These are phyloP conservation scores for Maccullochella peelii DNA, from an alignment of 2,113 vertebrate species.

Conservation along the genomic window DNA sequence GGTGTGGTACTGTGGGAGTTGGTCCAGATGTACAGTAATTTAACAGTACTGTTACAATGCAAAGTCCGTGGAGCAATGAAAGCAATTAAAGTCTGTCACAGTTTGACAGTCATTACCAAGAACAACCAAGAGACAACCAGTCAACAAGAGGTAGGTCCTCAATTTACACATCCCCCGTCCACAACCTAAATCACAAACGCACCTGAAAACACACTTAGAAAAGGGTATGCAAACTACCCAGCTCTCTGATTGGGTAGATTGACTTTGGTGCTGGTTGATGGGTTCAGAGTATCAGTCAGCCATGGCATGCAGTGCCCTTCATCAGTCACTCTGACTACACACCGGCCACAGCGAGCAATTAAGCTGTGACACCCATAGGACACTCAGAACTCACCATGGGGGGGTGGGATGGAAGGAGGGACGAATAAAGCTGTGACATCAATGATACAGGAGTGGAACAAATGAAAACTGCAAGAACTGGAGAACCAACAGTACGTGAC, in stretches of 20 bases:
- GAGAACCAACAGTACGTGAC: not conserved
- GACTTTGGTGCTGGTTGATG: slow-evolving; percentile 35
- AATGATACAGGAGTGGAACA: slow-evolving; percentile 10
- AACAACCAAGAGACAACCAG: not conserved
- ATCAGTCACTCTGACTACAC: slow-evolving; percentile 45
- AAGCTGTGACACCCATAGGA: slow-evolving; percentile 55
- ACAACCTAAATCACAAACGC: not conserved
- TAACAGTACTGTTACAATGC: not conserved
- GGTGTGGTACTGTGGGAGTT: not conserved
- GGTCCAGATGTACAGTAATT: not conserved
- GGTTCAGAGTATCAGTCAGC: slow-evolving; percentile 40
- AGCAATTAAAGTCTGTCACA: not conserved
- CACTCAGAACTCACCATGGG: slow-evolving; percentile 32
- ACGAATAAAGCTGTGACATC: slow-evolving; percentile 28
- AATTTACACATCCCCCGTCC: not conserved
- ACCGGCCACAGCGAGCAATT: slow-evolving; percentile 43
- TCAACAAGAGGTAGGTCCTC: not conserved
- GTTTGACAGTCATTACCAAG: not conserved
- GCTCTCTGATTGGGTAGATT: slow-evolving; percentile 6
- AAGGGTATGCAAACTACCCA: not conserved
- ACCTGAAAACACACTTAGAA: slow-evolving; percentile 2
- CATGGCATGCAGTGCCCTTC: slow-evolving; percentile 40
- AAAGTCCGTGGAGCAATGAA: not conserved
- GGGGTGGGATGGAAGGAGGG: not conserved
- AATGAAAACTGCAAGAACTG: slow-evolving; percentile 28